These are phyloP conservation scores for Machaerirhynchus nigripectus DNA, from an alignment of 2,113 vertebrate genomes.

Conservation along the genomic window DNA sequence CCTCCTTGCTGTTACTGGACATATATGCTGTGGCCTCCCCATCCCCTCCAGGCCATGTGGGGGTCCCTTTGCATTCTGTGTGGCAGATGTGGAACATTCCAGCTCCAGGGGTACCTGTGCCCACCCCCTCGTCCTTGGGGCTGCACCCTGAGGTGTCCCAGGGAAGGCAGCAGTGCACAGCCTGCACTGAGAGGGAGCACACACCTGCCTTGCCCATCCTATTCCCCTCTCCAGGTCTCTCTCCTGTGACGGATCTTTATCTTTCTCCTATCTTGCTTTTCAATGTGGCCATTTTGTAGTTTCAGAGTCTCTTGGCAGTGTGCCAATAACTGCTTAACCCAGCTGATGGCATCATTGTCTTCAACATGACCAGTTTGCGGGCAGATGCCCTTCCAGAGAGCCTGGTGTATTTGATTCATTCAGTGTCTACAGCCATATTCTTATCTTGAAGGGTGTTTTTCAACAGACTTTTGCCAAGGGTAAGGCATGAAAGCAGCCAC, in stretches of 20 bases:
- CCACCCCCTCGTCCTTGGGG: fast-evolving
- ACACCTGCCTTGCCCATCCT: background rate
- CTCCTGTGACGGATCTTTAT: background rate
- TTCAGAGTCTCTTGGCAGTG: background rate
- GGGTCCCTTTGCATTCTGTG: background rate
- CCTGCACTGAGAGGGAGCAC: background rate
- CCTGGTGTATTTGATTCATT: background rate
- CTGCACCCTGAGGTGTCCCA: too few relatives aligned
- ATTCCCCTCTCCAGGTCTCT: background rate
- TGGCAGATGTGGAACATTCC: background rate
- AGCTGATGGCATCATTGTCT: background rate
- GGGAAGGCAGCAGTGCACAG: background rate
- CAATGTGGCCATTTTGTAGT: fast-evolving
- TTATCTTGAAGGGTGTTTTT: background rate
- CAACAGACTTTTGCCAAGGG: background rate
- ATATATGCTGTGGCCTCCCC: fast-evolving
- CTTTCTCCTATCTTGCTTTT: background rate
- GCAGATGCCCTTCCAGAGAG: background rate
- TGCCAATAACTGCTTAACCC: background rate
- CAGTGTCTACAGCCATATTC: background rate
- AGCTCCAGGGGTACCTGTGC: background rate
- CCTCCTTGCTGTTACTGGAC: background rate
- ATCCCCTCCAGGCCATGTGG: fast-evolving
- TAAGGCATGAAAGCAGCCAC: background rate
- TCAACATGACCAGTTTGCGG: fast-evolving